Evolutionary conservation across 2,113 vertebrate genomes (phyloP).

Genomic region (Forbesichthys papilliferus): DNA sequence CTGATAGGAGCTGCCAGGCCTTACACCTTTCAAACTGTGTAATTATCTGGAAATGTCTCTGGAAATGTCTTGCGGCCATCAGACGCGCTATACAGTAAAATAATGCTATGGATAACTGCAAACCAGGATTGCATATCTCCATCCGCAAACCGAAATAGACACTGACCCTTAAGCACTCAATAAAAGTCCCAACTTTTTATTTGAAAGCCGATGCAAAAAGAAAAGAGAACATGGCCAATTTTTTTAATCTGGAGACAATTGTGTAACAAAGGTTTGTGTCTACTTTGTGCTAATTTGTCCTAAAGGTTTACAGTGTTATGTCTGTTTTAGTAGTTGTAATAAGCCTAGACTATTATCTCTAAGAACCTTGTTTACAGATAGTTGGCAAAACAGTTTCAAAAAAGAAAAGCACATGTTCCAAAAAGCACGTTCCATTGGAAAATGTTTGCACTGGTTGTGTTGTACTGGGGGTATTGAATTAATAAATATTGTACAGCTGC

Average conservation of each 20-base stretch:
- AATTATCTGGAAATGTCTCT: constrained; percentile 41
- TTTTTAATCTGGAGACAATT: constrained; percentile 3
- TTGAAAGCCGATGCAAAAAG: constrained; percentile 11
- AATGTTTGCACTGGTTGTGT: too few relatives aligned
- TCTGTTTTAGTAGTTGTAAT: too few relatives aligned
- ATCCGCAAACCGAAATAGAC: constrained; percentile 34
- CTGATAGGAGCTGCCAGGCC: constrained; percentile 52
- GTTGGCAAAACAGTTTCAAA: too few relatives aligned
- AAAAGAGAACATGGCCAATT: constrained; percentile 18
- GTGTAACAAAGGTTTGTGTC: not conserved
- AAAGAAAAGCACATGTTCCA: too few relatives aligned
- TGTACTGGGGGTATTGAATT: too few relatives aligned
- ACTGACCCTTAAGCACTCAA: constrained; percentile 14
- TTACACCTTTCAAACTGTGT: constrained; percentile 38
- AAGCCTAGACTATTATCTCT: too few relatives aligned
- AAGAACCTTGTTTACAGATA: too few relatives aligned
- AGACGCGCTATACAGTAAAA: constrained; percentile 31
- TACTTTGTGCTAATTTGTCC: too few relatives aligned
- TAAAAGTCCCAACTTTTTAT: constrained; percentile 33
- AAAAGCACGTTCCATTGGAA: too few relatives aligned
- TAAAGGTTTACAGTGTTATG: too few relatives aligned
- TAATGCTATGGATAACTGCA: constrained; percentile 34
- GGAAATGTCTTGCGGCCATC: constrained; percentile 50
- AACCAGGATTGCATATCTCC: constrained; percentile 25
- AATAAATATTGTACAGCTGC: too few relatives aligned